These are phyloP conservation scores for Zaprionus camerounensis DNA, from an alignment of 1,140 invertebrate species.

Conservation along the genomic window DNA sequence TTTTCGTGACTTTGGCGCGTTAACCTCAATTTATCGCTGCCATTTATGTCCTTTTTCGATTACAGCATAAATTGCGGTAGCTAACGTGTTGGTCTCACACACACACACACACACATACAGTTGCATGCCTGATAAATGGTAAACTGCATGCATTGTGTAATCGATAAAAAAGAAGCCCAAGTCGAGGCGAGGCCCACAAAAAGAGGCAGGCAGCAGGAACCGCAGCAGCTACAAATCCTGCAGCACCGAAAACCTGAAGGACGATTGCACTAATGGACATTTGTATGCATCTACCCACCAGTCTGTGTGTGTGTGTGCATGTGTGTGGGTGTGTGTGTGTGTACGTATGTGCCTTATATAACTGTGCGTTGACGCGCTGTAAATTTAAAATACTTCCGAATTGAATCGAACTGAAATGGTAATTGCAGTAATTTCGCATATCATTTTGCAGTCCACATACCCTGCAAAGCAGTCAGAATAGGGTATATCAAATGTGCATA, in stretches of 20 bases:
- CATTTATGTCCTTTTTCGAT: constrained; percentile 80
- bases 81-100: constrained; percentile 70
- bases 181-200: constrained; percentile 5
- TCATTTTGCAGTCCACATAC: neutral
- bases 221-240: constrained; percentile 45
- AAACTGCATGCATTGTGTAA: constrained; percentile 79
- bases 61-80: constrained; percentile 79
- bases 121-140: constrained; percentile 68
- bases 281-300: constrained; percentile 31
- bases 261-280: constrained; percentile 55
- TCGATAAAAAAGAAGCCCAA: constrained; percentile 63
- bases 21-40: constrained; percentile 81
- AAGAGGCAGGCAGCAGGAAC: neutral
- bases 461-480: neutral
- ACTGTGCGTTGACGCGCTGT: constrained; percentile 40
- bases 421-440: constrained; percentile 22
- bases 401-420: neutral
- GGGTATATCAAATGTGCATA: too few relatives aligned
- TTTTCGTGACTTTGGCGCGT: constrained; percentile 80
- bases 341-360: constrained; percentile 17
- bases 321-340: neutral
- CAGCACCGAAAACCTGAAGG: constrained; percentile 27
- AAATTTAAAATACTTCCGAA: constrained; percentile 43
- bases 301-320: constrained; percentile 12
- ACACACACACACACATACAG: constrained; percentile 17